Base-by-base conservation (phyloP, 2,797 vertebrate species). In the Sebastes jordani region DNA sequence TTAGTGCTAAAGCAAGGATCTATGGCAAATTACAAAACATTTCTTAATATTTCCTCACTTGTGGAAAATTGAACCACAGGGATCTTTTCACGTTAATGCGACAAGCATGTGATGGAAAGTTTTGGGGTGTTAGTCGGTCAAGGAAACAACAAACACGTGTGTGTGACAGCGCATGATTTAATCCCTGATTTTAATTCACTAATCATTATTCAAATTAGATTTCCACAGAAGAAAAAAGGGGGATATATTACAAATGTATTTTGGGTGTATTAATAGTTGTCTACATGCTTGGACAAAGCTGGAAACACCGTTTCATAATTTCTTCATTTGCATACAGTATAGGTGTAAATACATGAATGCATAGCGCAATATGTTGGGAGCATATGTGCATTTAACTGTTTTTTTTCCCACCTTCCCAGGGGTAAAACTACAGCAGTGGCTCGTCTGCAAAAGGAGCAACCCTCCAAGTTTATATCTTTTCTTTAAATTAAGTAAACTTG, bases 401-500 rank as follows among this genome's bases (percentile, higher is more conserved):
- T 66, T 65, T 70, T 30, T 25, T 49, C 49, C 54, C 38, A 52
- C 32, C 29, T 83, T 76, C 62, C 61, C 66, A 30, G 20, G 70
- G 58, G 71, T 11, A 64, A 77, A 88, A 86, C 76, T 79, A 84
- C 83, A 74, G 58, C 71, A 76, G 76, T 62, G 74, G 27, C 76
- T 82, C 20, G 46, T 65, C 79, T 60, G 77, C 42, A 86, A 86
- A 81, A 77, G 65, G 76, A 84, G 80, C 58, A 81, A 82, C 78
- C 71, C 80, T 77, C 59, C 74, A 84, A 86, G 83, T 90, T 93
- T 91, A 91, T 93, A 96, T 96, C 85, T 89, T 91, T 94, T 96
- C 84, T 95, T 97, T 97, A 96, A 92, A 95, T 97, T 96, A 96
- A 97, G 96, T 97, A 97, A 97, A 97, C 96, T 95, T 90, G 90